Percentiles rank a stretch among this genome's conserved stretches.
Conservation (phyloP, 92 coral and sea anemone genomes). For the Umimayanthus chanpuru region DNA sequence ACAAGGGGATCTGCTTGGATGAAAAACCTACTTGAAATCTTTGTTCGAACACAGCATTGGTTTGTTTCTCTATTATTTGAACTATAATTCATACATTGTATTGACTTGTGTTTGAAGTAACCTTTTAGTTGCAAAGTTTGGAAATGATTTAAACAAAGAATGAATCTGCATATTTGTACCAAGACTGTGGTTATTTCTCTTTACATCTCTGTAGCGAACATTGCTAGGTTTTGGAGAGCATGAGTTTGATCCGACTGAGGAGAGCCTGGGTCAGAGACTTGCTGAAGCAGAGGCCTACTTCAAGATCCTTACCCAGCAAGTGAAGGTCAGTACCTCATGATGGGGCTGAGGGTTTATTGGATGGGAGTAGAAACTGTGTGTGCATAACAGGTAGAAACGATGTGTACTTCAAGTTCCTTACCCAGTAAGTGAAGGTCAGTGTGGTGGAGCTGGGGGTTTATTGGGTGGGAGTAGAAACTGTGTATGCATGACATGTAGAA, state of each 20-base stretch:
- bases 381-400: no score
- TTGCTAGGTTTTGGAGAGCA: slow-evolving; percentile 61
- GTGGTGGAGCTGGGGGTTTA: background rate
- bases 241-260: slow-evolving; percentile 83
- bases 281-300: slow-evolving; percentile 96
- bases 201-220: slow-evolving; percentile 55
- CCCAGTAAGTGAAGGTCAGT: no score
- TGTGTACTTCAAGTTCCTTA: no score
- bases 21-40: background rate
- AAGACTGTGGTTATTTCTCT: background rate
- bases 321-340: slow-evolving; percentile 73
- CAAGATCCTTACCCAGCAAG: slow-evolving; percentile 83
- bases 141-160: background rate
- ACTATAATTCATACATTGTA: no score
- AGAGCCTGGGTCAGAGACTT: slow-evolving; percentile 85
- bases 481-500: no score
- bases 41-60: background rate
- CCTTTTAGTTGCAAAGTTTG: no score
- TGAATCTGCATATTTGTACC: no score
- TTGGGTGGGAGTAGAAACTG: background rate
- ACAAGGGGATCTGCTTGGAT: background rate
- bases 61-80: no score
- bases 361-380: no score
- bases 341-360: no score
- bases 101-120: no score